Conservation (phyloP, 2,888 invertebrate genomes). For the Zonitis immaculata region DNA sequence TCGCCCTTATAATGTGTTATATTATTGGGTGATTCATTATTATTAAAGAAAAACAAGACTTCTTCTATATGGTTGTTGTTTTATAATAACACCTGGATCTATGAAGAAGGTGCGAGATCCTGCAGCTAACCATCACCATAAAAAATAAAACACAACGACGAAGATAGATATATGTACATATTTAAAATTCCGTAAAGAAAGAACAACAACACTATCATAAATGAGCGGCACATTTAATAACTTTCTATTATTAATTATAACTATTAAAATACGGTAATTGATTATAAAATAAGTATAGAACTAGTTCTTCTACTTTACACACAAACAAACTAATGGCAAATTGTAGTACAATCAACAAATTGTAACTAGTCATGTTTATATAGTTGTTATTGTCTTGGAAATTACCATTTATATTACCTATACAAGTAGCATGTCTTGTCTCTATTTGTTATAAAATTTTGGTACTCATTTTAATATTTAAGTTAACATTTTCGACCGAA, state of each 20-base stretch:
- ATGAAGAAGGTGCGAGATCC: constrained; percentile 24
- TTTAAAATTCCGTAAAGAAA: constrained; percentile 23
- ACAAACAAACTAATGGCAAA: constrained; percentile 16
- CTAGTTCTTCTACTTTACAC: no score
- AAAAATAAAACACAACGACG: not conserved
- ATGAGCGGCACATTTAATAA: constrained; percentile 7
- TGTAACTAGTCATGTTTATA: constrained; percentile 21
- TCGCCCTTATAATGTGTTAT: constrained; percentile 21
- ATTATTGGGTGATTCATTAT: constrained; percentile 36
- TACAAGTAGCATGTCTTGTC: constrained; percentile 35
- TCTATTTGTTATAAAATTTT: constrained; percentile 32
- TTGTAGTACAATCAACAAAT: constrained; percentile 17
- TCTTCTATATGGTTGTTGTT: constrained; percentile 11
- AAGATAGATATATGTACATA: constrained; percentile 10
- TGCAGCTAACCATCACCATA: constrained; percentile 11
- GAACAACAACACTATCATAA: not conserved
- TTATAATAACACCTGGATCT: constrained; percentile 19
- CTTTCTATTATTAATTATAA: no score
- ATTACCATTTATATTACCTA: no score
- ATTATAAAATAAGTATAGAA: not conserved
- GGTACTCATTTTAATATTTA: not conserved
- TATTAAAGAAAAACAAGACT: constrained; percentile 19
- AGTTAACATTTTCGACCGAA: no score
- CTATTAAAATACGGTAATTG: not conserved
- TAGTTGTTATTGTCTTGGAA: constrained; percentile 28